Percentiles rank a stretch among this genome's conserved stretches.
phyloP scores from a whole-genome alignment of 1,140 invertebrate species.

The Brachionus rubens region DNA sequence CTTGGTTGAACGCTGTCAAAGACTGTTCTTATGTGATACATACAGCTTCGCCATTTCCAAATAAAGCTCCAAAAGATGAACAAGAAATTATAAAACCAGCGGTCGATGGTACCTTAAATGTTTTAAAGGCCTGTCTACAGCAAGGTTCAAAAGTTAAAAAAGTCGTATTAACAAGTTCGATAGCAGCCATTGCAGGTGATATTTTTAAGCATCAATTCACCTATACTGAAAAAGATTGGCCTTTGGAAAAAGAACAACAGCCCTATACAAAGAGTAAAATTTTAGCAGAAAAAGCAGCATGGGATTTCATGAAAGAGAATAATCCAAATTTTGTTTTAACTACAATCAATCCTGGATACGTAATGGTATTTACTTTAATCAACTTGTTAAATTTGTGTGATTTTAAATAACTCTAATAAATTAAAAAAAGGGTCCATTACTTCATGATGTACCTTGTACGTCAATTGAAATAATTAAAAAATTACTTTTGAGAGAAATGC shows the following conservation, averaged over 20 bases:
- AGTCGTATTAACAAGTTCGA: constrained; percentile 65
- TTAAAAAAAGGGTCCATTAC: constrained; percentile 38
- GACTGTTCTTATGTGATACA: constrained; percentile 64
- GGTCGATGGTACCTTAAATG: constrained; percentile 64
- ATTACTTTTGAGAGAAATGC: constrained; percentile 61
- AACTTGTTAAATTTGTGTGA: constrained; percentile 49
- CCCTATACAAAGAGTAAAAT: constrained; percentile 64
- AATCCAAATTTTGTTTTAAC: constrained; percentile 64
- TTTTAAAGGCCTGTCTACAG: constrained; percentile 62
- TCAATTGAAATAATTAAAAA: constrained; percentile 56
- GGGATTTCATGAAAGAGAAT: constrained; percentile 64
- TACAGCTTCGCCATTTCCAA: constrained; percentile 65
- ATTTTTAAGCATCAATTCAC: constrained; percentile 52
- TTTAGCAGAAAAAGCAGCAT: constrained; percentile 65
- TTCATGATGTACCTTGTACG: constrained; percentile 33
- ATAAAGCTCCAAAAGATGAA: constrained; percentile 57
- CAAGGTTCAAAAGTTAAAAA: constrained; percentile 61
- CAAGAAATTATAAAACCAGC: constrained; percentile 63
- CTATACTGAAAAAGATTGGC: constrained; percentile 64
- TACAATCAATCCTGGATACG: constrained; percentile 59
- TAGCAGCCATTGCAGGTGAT: constrained; percentile 63
- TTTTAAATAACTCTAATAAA: too few species aligned
- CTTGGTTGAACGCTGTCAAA: constrained; percentile 61
- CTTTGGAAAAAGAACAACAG: constrained; percentile 53
- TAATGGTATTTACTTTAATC: constrained; percentile 59